Evolutionary conservation across 2,888 invertebrate genomes (phyloP).

Genomic region (Baccha elongata): DNA sequence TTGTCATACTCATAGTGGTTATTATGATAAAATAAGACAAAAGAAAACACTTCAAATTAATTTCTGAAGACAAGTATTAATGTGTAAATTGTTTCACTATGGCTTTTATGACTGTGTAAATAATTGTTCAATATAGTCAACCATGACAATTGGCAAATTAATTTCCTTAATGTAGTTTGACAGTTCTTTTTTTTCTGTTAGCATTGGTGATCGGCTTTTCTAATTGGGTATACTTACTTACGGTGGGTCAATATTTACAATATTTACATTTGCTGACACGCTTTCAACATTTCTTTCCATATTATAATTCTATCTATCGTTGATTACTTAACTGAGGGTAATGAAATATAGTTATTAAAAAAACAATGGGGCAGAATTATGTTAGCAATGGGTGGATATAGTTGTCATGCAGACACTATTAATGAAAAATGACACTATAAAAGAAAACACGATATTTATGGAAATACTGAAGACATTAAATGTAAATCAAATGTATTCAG

Average conservation of each 20-base stretch:
- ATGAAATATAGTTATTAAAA: constrained; percentile 25
- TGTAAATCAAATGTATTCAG: neutral
- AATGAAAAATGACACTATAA: no score
- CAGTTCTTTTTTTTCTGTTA: neutral
- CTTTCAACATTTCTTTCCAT: constrained; percentile 17
- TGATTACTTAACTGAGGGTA: constrained; percentile 19
- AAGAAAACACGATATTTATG: neutral
- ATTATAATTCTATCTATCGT: neutral
- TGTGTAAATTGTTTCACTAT: constrained; percentile 17
- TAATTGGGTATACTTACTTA: constrained; percentile 18
- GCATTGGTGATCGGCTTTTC: neutral
- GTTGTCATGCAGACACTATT: constrained; percentile 20
- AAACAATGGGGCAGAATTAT: constrained; percentile 8
- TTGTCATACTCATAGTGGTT: no score
- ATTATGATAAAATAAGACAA: no score
- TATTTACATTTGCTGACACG: constrained; percentile 50
- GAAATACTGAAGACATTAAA: neutral
- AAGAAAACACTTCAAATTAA: neutral
- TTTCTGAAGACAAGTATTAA: constrained; percentile 4
- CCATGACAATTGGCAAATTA: constrained; percentile 28
- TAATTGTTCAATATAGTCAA: constrained; percentile 1
- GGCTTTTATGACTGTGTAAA: no score
- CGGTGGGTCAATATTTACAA: constrained; percentile 39
- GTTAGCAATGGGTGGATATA: constrained; percentile 5
- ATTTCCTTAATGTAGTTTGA: constrained; percentile 35